Evolutionary conservation across 2,797 vertebrate species (phyloP).

Genomic region (Melanotaenia pygmaea): DNA sequence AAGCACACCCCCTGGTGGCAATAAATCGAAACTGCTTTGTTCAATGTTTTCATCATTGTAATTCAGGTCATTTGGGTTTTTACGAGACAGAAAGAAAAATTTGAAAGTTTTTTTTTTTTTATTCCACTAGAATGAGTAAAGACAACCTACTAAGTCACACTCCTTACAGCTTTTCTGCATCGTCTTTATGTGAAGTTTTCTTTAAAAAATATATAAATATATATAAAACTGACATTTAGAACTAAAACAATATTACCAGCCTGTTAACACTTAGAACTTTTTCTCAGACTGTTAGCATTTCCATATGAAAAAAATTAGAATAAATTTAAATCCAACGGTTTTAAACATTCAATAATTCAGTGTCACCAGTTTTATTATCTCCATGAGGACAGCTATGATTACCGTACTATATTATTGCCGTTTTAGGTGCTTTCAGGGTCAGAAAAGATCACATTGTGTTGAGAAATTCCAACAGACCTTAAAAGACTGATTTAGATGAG

Average conservation of each 20-base stretch:
- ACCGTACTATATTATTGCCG: not conserved
- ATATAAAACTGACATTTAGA: not conserved
- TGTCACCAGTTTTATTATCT: not conserved
- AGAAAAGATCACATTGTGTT: constrained; percentile 3
- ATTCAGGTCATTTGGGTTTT: constrained; percentile 4
- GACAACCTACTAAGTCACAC: constrained; percentile 25
- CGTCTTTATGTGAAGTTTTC: not conserved
- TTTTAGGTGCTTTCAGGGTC: not conserved
- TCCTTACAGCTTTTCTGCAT: not conserved
- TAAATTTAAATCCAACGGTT: not conserved
- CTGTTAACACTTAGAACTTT: not conserved
- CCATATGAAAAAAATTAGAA: not conserved
- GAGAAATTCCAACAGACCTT: constrained; percentile 30
- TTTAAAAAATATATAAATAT: too few species aligned
- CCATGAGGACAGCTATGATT: not conserved
- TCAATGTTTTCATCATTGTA: constrained; percentile 12
- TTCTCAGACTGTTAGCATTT: not conserved
- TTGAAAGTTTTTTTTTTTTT: too few species aligned
- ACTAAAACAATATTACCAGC: not conserved
- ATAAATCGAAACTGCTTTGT: not conserved
- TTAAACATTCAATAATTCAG: not conserved
- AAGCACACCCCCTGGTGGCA: constrained; percentile 45
- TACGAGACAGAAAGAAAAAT: not conserved
- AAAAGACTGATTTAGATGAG: constrained; percentile 13
- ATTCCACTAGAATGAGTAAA: constrained; percentile 73